phyloP scores from a whole-genome alignment of 2,113 vertebrate species.

The Thamnaconus septentrionalis region DNA sequence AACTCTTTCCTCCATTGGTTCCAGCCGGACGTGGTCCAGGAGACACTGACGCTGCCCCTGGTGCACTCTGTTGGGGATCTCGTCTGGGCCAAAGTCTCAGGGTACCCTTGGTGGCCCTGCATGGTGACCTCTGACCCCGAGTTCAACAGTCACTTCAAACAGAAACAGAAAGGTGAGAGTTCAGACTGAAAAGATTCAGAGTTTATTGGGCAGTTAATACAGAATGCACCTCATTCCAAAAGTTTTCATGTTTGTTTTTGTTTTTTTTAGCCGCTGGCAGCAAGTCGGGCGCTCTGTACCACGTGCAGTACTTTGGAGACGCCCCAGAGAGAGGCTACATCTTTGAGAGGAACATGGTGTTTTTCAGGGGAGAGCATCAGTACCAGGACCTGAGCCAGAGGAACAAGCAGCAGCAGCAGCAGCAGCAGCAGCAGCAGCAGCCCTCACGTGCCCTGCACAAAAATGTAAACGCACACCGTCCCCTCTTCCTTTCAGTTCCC shows the following conservation, averaged over 20 bases:
- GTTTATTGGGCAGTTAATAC: neutral
- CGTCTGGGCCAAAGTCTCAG: slow-evolving; percentile 96
- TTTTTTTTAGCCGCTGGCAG: slow-evolving; percentile 75
- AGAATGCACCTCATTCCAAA: neutral
- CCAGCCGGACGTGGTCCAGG: slow-evolving; percentile 26
- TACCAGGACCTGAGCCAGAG: slow-evolving; percentile 85
- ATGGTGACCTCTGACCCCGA: slow-evolving; percentile 94
- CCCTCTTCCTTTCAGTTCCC: too few relatives aligned
- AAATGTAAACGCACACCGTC: slow-evolving; percentile 76
- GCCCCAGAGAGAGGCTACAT: slow-evolving; percentile 93
- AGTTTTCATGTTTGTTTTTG: neutral
- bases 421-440: slow-evolving; percentile 10
- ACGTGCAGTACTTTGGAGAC: slow-evolving; percentile 96
- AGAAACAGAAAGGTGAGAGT: slow-evolving; percentile 86
- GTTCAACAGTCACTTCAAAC: slow-evolving; percentile 83
- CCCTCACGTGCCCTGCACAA: slow-evolving; percentile 79
- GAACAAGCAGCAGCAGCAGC: slow-evolving; percentile 75
- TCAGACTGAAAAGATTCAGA: too few relatives aligned
- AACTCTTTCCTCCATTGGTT: slow-evolving; percentile 1
- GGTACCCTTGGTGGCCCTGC: slow-evolving; percentile 98
- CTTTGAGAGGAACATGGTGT: slow-evolving; percentile 92
- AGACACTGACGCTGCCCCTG: slow-evolving; percentile 9
- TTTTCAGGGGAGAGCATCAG: slow-evolving; percentile 88
- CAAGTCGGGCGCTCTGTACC: slow-evolving; percentile 83
- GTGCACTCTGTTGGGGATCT: slow-evolving; percentile 84